These are phyloP conservation scores for Neogale vison DNA, from an alignment of 2,113 vertebrate genomes.

Conservation along the genomic window DNA sequence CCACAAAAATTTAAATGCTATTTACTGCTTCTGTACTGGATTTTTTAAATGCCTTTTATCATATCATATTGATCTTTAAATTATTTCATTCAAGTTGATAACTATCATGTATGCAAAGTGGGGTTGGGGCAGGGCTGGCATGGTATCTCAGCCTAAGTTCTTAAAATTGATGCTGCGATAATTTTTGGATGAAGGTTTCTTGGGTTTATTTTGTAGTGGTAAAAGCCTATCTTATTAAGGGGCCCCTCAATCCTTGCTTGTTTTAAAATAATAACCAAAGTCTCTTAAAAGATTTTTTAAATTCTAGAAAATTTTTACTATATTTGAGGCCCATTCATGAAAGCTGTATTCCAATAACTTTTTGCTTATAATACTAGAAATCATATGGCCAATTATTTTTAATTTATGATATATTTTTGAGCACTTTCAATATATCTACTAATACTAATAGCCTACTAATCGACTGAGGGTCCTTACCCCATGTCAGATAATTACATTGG, in stretches of 20 bases:
- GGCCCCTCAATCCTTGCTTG: not conserved
- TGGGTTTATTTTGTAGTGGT: not conserved
- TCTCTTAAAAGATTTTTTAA: not conserved
- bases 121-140: not conserved
- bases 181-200: not conserved
- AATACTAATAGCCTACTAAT: not conserved
- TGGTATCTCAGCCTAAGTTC: not conserved
- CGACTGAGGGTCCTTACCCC: not conserved
- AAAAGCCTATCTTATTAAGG: slow-evolving; percentile 9
- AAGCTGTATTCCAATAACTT: slow-evolving; percentile 29
- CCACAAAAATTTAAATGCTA: not conserved
- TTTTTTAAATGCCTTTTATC: slow-evolving; percentile 25
- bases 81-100: slow-evolving; percentile 28
- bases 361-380: slow-evolving; percentile 24
- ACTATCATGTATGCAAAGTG: not conserved
- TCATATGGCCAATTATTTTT: not conserved
- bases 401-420: slow-evolving; percentile 12
- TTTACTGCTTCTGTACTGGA: not conserved
- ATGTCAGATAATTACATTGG: not conserved
- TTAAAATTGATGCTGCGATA: not conserved
- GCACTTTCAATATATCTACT: not conserved
- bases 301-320: slow-evolving; percentile 37
- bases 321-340: not conserved
- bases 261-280: slow-evolving; percentile 20
- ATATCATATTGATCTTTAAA: not conserved